Percentiles rank a stretch among this genome's conserved stretches.
phyloP scores from a whole-genome alignment of 2,113 vertebrate species.

The Leptobrachium leishanense region DNA sequence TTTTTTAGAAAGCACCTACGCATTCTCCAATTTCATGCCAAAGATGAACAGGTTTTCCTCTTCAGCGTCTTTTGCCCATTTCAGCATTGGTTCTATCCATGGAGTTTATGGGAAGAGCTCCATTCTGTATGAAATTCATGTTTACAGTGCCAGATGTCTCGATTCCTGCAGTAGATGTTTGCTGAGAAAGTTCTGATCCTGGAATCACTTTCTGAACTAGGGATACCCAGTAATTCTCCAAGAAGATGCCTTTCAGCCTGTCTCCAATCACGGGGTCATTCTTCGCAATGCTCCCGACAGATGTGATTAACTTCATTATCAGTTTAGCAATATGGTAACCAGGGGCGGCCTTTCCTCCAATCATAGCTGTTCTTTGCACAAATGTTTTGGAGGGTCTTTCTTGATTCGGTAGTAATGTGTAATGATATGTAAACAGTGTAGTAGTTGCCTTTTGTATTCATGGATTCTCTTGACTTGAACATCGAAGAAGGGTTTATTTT shows the following conservation, averaged over 20 bases:
- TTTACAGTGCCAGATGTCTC: conserved; percentile 88
- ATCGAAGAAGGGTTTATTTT: conserved; percentile 77
- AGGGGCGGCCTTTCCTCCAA: conserved; percentile 85
- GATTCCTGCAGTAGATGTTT: conserved; percentile 86
- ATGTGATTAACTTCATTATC: conserved; percentile 86
- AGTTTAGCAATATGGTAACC: conserved; percentile 91
- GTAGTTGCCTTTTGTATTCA: conserved; percentile 84
- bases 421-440: conserved; percentile 81
- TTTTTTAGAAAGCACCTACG: conserved; percentile 75
- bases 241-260: conserved; percentile 80
- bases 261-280: conserved; percentile 79
- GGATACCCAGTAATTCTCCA: conserved; percentile 88
- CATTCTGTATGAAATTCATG: conserved; percentile 93
- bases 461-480: conserved; percentile 88
- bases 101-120: conserved; percentile 86
- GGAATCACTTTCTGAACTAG: conserved; percentile 87
- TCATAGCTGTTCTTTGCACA: conserved; percentile 85
- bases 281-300: conserved; percentile 78
- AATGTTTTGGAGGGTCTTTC: conserved; percentile 75
- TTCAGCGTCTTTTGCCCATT: conserved; percentile 84
- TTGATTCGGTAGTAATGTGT: conserved; percentile 85
- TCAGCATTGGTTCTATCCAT: conserved; percentile 89
- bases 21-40: conserved; percentile 80
- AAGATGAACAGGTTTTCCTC: conserved; percentile 72
- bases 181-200: conserved; percentile 82